Evolutionary conservation across 2,113 vertebrate genomes (phyloP).

Genomic region (Sclerurus mexicanus): DNA sequence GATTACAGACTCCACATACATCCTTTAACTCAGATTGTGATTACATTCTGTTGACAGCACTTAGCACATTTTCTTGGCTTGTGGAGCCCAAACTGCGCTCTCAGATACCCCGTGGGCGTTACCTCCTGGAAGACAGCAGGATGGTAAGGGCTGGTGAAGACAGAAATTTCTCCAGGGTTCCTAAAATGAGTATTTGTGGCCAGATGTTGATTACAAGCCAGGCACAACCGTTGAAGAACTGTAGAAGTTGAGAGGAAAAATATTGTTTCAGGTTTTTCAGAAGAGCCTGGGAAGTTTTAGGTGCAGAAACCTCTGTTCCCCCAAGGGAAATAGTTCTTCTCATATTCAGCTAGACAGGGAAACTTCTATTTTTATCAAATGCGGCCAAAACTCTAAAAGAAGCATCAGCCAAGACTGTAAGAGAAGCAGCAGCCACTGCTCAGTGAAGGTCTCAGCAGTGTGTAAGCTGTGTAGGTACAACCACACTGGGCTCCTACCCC

Average conservation of each 20-base stretch:
- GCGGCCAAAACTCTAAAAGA: neutral
- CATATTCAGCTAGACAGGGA: neutral
- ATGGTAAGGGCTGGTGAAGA: slow-evolving; percentile 20
- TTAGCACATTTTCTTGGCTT: slow-evolving; percentile 42
- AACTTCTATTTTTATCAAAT: neutral
- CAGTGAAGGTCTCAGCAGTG: neutral
- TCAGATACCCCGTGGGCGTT: neutral
- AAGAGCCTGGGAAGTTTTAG: neutral
- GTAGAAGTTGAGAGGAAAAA: neutral
- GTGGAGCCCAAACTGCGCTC: neutral
- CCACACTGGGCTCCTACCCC: neutral
- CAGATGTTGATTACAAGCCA: slow-evolving; percentile 3
- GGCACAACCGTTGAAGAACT: neutral
- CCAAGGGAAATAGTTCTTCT: neutral
- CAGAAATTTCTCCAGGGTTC: slow-evolving; percentile 27
- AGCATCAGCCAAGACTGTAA: neutral
- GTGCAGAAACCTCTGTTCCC: neutral
- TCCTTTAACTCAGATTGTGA: neutral
- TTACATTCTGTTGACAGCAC: slow-evolving; percentile 43
- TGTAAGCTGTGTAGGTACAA: neutral
- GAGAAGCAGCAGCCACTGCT: neutral
- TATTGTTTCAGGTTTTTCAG: neutral
- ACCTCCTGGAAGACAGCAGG: slow-evolving; percentile 31
- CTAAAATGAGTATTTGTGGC: slow-evolving; percentile 14
- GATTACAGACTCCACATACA: neutral